Conservation (phyloP, 2,888 invertebrate genomes). For the Sminthurides aquaticus region DNA sequence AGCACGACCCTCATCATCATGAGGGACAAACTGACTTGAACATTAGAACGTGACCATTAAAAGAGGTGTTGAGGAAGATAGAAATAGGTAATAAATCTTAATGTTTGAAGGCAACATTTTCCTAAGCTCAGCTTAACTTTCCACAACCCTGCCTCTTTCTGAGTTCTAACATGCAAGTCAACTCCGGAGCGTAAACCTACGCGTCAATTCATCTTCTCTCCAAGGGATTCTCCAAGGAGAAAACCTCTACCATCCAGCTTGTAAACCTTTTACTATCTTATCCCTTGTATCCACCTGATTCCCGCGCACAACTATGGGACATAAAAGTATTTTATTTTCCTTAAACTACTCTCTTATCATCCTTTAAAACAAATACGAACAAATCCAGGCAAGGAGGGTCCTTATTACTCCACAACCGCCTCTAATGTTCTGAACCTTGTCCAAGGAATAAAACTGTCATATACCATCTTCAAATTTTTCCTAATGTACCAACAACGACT, state of each 20-base stretch:
- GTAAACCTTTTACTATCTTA: not conserved
- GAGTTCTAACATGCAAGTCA: no score
- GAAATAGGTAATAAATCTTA: constrained; percentile 33
- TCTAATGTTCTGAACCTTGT: not conserved
- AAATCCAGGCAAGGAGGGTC: no score
- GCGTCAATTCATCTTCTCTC: no score
- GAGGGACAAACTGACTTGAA: constrained; percentile 32
- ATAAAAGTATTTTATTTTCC: not conserved
- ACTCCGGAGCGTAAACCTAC: no score
- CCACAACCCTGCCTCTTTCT: no score
- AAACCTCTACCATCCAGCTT: not conserved
- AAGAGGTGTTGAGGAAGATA: constrained; percentile 36
- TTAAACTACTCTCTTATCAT: not conserved
- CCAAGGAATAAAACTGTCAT: not conserved
- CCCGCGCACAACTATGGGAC: not conserved
- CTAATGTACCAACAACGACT: no score
- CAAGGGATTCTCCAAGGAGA: not conserved
- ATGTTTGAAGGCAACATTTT: no score
- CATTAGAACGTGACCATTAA: constrained; percentile 31
- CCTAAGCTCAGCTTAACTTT: no score
- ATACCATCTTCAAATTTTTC: not conserved
- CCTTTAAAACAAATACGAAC: not conserved
- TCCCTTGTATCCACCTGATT: not conserved
- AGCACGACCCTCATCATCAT: constrained; percentile 1
- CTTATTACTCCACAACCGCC: not conserved